Base-by-base conservation (phyloP, 2,797 vertebrate species). In the Sardinella longiceps region DNA sequence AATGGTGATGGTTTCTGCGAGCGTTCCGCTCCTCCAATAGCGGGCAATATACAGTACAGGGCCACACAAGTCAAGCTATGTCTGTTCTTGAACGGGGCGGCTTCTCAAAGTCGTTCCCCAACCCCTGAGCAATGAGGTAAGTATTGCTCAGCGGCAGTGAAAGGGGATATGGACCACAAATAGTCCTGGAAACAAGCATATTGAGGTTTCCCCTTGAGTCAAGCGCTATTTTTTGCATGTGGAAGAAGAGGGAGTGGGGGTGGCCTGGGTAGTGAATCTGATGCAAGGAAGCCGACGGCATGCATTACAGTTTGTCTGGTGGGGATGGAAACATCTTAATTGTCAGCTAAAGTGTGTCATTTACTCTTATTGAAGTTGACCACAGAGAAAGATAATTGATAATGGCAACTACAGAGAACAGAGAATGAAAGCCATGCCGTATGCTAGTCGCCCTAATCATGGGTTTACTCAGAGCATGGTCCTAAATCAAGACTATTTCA, bases 191-290 rank as follows among this genome's bases (percentile, higher is more conserved):
- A 53, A 37, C 12, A 33, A 39, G 53, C 51, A 53, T 23, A 82
- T n/a, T 56, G 56, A 58, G 81, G 70, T 77, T 43, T 77, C 70
- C 33, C 37, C 70, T 43, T 43, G 70, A 39, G 50, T 60, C 83
- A 51, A 77, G 37, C 5, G 70, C 37, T 77, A 77, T 77, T 43
- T 70, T 77, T 77, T 77, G 70, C 70, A 3, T 39, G 33, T 77
- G 33, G 20, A 77, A 23, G 37, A 5, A 20, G 37, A 14, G 33
- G 18, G 37, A 18, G 33, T 33, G 70, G 39, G 70, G 70, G 18
- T 20, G 66, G 30, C 3, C 39, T 43, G 46, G 70, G n/a, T n/a
- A 77, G 6, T 74, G 30, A 74, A 37, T 74, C 30, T 0, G 37
- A 77, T 33, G 33, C 70, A 43, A 37, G 20, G 39, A 37, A 37